phyloP scores from a whole-genome alignment of 2,113 vertebrate genomes.

The Microcebus tavaratra region DNA sequence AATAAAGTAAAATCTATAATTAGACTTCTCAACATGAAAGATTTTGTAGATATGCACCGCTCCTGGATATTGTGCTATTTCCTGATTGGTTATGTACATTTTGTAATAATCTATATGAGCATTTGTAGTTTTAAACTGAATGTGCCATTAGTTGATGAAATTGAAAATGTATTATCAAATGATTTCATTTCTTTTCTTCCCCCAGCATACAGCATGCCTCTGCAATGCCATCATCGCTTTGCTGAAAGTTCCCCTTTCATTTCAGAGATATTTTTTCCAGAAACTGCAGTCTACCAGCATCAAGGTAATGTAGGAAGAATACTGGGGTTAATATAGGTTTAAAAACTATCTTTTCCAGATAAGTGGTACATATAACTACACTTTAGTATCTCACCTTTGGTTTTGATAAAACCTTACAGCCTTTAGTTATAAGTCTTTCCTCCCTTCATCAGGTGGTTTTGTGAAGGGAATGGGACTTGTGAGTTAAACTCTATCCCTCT shows the following conservation, averaged over 20 bases:
- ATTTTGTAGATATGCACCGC: not conserved
- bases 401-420: not conserved
- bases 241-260: conserved; percentile 96
- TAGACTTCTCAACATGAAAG: not conserved
- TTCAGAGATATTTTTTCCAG: conserved; percentile 99
- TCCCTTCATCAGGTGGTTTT: not conserved
- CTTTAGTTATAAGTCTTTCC: not conserved
- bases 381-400: not conserved
- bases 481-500: not conserved
- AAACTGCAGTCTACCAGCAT: conserved; percentile 99
- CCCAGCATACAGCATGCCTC: conserved; percentile 95
- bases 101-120: not conserved
- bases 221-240: conserved; percentile 95
- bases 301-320: conserved; percentile 87
- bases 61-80: accelerated
- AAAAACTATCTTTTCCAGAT: not conserved
- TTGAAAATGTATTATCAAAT: conserved; percentile 39
- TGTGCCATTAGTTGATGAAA: not conserved
- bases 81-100: not conserved
- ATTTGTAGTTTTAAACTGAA: not conserved
- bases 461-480: not conserved
- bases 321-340: not conserved
- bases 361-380: not conserved
- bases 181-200: conserved; percentile 61
- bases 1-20: not conserved